Conservation (phyloP, 2,888 invertebrate species). For the Amaurobius ferox region DNA sequence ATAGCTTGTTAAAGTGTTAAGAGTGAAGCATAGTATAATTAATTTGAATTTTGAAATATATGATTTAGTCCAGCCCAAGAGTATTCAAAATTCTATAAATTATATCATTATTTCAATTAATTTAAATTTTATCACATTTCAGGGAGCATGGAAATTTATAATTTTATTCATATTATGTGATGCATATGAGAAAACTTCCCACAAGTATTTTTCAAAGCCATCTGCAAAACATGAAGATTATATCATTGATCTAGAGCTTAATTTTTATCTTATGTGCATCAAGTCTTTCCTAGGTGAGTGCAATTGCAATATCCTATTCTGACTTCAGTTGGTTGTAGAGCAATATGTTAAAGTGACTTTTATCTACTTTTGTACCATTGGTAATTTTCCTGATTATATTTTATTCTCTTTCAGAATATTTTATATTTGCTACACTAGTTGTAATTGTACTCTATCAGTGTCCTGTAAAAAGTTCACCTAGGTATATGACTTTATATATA, state of each 20-base stretch:
- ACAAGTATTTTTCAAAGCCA: conserved; percentile 15
- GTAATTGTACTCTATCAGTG: conserved; percentile 43
- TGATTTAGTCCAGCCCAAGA: too few relatives aligned
- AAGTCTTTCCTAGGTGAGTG: conserved; percentile 62
- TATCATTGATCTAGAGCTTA: conserved; percentile 50
- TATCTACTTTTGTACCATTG: too few relatives aligned
- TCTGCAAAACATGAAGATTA: conserved; percentile 13
- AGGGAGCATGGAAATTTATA: conserved; percentile 88
- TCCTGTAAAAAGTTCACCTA: conserved; percentile 18
- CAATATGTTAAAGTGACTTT: too few relatives aligned
- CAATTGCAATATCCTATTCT: too few relatives aligned
- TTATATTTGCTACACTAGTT: conserved; percentile 46
- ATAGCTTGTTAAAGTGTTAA: too few relatives aligned
- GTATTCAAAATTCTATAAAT: too few relatives aligned
- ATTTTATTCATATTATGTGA: conserved; percentile 87
- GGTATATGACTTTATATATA: conserved; percentile 3
- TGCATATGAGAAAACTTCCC: conserved; percentile 81
- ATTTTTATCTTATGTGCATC: conserved; percentile 59
- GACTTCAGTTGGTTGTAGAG: too few relatives aligned
- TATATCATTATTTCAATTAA: too few relatives aligned
- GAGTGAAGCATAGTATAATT: too few relatives aligned
- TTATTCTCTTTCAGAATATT: conserved; percentile 51
- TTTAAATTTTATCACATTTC: conserved; percentile 71
- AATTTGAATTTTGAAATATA: too few relatives aligned
- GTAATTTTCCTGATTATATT: too few relatives aligned